Percentiles rank a stretch among this genome's conserved stretches.
Evolutionary conservation across 1,140 invertebrate species (phyloP).

Genomic region (Saxidomus purpurata): DNA sequence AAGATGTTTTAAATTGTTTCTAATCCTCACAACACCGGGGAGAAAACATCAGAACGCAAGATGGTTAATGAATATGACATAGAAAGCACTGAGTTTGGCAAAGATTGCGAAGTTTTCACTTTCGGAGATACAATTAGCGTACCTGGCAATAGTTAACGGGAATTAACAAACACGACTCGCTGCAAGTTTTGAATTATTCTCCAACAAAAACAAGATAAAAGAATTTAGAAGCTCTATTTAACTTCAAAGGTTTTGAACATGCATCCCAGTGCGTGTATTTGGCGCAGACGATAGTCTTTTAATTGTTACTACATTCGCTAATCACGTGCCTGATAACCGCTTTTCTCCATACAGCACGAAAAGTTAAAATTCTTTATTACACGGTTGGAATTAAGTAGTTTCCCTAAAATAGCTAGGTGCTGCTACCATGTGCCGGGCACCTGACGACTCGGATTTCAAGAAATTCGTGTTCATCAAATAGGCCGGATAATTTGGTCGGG

Average conservation of each 20-base stretch:
- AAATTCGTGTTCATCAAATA: too few relatives aligned
- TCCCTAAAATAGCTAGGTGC: too few relatives aligned
- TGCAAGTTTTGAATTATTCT: background rate
- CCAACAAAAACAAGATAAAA: conserved; percentile 14
- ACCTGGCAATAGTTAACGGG: background rate
- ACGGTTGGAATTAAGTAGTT: too few relatives aligned
- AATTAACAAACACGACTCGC: background rate
- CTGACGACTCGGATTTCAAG: too few relatives aligned
- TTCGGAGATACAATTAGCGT: background rate
- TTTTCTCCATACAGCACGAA: too few relatives aligned
- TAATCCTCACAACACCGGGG: background rate
- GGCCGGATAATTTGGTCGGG: too few relatives aligned
- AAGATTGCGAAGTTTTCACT: background rate
- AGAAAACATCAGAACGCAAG: background rate
- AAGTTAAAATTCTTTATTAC: too few relatives aligned
- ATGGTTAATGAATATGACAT: background rate
- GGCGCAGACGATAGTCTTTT: too few relatives aligned
- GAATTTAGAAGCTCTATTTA: background rate
- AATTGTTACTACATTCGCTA: too few relatives aligned
- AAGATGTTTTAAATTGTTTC: background rate
- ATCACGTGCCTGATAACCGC: too few relatives aligned
- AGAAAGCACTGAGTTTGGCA: background rate
- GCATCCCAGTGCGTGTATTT: background rate
- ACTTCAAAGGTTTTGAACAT: background rate
- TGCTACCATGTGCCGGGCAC: too few relatives aligned